Evolutionary conservation across 1,140 invertebrate species (phyloP).

Genomic region (Drosophila ficusphila): DNA sequence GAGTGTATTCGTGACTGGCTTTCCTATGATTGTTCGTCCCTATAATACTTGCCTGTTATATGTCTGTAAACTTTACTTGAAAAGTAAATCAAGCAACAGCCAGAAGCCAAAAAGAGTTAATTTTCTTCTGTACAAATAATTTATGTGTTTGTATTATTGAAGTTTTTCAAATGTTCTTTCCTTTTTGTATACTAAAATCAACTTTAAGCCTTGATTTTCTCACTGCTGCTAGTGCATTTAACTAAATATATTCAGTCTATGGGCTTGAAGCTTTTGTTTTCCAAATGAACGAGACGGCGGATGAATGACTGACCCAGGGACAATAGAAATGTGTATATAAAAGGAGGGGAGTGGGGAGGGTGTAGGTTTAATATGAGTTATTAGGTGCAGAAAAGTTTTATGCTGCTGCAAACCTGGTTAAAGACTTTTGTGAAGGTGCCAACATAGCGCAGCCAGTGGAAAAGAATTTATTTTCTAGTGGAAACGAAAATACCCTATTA

Average conservation of each 20-base stretch:
- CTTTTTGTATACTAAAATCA: constrained; percentile 3
- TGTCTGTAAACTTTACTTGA: no score
- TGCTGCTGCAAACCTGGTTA: constrained; percentile 39
- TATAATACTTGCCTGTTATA: no score
- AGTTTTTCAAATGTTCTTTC: no score
- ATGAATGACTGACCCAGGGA: constrained; percentile 31
- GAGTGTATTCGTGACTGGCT: no score
- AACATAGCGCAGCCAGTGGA: not conserved
- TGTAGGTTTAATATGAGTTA: constrained; percentile 79
- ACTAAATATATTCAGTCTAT: constrained; percentile 31
- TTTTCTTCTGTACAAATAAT: no score
- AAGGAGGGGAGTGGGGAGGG: constrained; percentile 1
- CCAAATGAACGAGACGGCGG: constrained; percentile 51
- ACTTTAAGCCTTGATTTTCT: constrained; percentile 1
- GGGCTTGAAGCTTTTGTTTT: constrained; percentile 53
- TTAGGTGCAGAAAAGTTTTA: constrained; percentile 78
- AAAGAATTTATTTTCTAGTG: not conserved
- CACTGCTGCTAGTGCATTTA: constrained; percentile 6
- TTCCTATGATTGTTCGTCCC: no score
- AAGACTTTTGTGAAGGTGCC: constrained; percentile 21
- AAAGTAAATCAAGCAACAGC: no score
- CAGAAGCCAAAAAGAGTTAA: not conserved
- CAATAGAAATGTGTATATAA: constrained; percentile 9
- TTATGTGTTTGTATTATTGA: no score
- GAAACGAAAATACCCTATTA: constrained; percentile 8